Evolutionary conservation across 2,888 invertebrate genomes (phyloP).

Genomic region (Macrophya alboannulata): DNA sequence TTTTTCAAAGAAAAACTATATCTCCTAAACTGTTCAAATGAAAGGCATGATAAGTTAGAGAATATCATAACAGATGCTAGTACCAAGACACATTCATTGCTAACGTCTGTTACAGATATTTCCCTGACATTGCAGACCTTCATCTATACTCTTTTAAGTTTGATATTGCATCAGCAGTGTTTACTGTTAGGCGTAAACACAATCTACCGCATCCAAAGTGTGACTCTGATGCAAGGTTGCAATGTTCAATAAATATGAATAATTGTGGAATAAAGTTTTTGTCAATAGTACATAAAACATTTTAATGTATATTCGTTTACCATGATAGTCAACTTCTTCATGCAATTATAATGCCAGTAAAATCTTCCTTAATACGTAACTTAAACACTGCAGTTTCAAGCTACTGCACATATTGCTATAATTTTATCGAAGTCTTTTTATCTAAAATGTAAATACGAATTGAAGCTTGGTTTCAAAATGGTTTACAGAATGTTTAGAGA

Average conservation of each 20-base stretch:
- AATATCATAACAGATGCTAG: constrained; percentile 57
- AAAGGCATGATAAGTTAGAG: background rate
- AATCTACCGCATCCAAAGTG: background rate
- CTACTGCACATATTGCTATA: background rate
- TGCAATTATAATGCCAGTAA: background rate
- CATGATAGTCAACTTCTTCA: background rate
- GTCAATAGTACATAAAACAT: constrained; percentile 1
- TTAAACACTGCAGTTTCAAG: background rate
- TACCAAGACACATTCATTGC: constrained; percentile 62
- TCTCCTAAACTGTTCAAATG: background rate
- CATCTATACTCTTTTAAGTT: constrained; percentile 33
- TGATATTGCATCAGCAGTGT: constrained; percentile 35
- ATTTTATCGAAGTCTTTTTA: background rate
- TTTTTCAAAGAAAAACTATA: background rate
- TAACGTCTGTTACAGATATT: constrained; percentile 56
- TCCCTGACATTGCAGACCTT: constrained; percentile 42
- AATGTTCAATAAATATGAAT: constrained; percentile 15
- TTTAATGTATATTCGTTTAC: background rate
- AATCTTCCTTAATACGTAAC: background rate
- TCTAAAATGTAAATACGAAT: background rate
- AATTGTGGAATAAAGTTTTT: background rate
- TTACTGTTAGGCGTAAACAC: constrained; percentile 38
- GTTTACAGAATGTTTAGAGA: background rate
- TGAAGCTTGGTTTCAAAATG: background rate
- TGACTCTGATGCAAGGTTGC: constrained; percentile 32